Base-by-base conservation (phyloP, 2,113 vertebrate species). In the Podilymbus podiceps region DNA sequence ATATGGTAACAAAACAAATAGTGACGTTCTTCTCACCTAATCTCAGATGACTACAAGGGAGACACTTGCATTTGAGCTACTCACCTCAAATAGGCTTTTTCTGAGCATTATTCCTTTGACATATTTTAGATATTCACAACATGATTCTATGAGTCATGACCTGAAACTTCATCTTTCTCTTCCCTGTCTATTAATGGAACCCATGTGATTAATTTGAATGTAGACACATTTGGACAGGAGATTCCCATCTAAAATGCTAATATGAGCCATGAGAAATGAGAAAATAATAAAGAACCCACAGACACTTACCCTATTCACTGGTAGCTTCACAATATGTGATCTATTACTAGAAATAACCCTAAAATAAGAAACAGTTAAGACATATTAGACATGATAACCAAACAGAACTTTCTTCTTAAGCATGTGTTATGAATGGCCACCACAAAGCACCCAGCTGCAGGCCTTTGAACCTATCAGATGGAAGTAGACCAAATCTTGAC, bases 261-360 rank as follows among this genome's bases (percentile, higher is more conserved):
- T 21, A 74, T 0, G 0, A 92, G 8, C 22, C 20, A 52, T 12
- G 20, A 74, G 31, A 91, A 81, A 49, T 31, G 27, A 60, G 38
- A 52, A 88, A 80, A 84, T 55, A 85, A 2, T 7, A 93, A 75
- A 78, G 20, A 88, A 68, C 35, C 6, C 44, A 69, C 18, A 55
- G n/a, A 79, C 38, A 98, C 99, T 98, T 97, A 99, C 99, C 98
- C 99, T 98, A 83, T 98, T 98, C 83, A 98, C 98, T 1, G 98
- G 98, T 88, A 99, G 98, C 98, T 99, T 99, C 97, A 99, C 99
- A 97, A 99, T 99, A 96, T 99, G 99, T 59, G 99, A 99, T 94
- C 99, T 98, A 93, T 99, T 99, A 98, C 99, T 99, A 95, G 99
- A 99, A 98, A 99, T 99, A 95, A 99, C 98, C 99, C 99, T 99